These are phyloP conservation scores for Melopsittacus undulatus DNA, from an alignment of 2,797 vertebrate genomes.

Conservation along the genomic window DNA sequence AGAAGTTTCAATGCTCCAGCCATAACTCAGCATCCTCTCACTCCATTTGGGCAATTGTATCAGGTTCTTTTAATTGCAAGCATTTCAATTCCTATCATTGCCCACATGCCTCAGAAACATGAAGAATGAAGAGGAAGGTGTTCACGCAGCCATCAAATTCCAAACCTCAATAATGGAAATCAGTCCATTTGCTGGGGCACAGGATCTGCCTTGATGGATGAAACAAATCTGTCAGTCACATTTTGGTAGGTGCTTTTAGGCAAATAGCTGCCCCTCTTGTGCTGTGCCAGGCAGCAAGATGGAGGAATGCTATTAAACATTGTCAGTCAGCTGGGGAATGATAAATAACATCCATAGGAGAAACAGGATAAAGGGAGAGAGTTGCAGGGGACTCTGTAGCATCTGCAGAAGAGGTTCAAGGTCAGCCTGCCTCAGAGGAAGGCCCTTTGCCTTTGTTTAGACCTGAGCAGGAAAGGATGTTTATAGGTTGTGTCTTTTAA, in stretches of 20 bases:
- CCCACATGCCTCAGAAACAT: background rate
- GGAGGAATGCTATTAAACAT: background rate
- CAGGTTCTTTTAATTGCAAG: background rate
- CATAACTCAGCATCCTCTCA: background rate
- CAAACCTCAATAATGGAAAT: background rate
- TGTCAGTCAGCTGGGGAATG: background rate
- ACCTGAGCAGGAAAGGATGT: slow-evolving; percentile 48
- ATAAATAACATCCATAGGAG: background rate
- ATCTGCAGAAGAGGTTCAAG: background rate
- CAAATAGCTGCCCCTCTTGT: background rate
- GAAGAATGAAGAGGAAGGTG: background rate
- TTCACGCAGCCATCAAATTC: background rate
- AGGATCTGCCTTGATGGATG: background rate
- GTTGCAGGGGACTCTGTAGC: background rate
- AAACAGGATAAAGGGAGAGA: background rate
- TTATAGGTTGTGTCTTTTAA: slow-evolving; percentile 43
- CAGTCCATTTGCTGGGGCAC: background rate
- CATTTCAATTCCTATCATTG: background rate
- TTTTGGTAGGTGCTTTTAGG: background rate
- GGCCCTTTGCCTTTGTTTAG: slow-evolving; percentile 33
- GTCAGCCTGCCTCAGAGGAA: background rate
- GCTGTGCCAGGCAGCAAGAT: background rate
- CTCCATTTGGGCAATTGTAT: background rate
- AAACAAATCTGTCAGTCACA: background rate
- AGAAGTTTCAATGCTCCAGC: background rate